A percentile compares a stretch with the other conserved stretches of the same genome.
Evolutionary conservation across 2,888 invertebrate species (phyloP).

Genomic region (Hydrotaea diabolus): DNA sequence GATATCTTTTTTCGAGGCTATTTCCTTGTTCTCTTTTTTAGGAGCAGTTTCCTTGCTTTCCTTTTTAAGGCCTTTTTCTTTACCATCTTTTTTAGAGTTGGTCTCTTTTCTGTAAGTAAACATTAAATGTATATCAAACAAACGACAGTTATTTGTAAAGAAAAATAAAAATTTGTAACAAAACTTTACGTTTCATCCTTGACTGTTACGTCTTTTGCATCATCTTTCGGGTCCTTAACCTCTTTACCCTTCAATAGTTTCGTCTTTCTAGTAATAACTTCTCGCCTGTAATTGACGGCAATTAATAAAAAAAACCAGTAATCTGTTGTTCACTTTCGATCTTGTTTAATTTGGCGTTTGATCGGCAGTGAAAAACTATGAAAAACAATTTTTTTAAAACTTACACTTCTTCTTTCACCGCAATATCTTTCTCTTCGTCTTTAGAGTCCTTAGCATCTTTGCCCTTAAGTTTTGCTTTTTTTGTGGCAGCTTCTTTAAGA

Average conservation of each 20-base stretch:
- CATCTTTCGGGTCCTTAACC: neutral
- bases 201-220: neutral
- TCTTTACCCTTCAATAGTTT: neutral
- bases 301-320: neutral
- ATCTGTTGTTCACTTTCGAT: too few relatives aligned
- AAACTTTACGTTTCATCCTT: neutral
- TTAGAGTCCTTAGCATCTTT: constrained; percentile 49
- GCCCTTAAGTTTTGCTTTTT: constrained; percentile 57
- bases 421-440: constrained; percentile 36
- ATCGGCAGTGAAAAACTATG: too few relatives aligned
- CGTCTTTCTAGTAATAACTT: constrained; percentile 1
- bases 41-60: constrained; percentile 27
- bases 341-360: too few relatives aligned
- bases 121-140: neutral
- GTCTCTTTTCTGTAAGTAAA: neutral
- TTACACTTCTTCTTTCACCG: constrained; percentile 73
- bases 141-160: neutral
- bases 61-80: constrained; percentile 56
- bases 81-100: constrained; percentile 53
- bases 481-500: constrained; percentile 53
- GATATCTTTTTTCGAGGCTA: constrained; percentile 39
- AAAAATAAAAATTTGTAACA: neutral
- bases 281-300: neutral
- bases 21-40: constrained; percentile 10
- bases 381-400: too few relatives aligned